Percentiles rank a stretch among this genome's conserved stretches.
Conservation (phyloP, 2,113 vertebrate genomes). For the Hypocryptadius cinnamomeus region DNA sequence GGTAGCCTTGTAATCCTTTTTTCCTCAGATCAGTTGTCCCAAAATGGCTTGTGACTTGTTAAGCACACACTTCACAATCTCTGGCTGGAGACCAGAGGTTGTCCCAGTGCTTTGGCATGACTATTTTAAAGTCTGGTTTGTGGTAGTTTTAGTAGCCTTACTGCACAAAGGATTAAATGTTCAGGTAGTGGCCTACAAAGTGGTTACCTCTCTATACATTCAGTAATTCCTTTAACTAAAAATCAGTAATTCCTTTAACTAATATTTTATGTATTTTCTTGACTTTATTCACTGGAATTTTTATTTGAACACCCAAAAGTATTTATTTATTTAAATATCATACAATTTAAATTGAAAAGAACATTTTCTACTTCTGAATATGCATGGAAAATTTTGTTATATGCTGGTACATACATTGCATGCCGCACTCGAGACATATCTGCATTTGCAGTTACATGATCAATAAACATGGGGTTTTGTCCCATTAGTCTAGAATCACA, state of each 20-base stretch:
- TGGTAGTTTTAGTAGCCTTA: not conserved
- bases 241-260: not conserved
- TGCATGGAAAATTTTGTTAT: not conserved
- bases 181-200: not conserved
- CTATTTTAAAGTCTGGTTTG: not conserved
- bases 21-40: not conserved
- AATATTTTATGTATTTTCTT: not conserved
- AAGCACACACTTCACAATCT: not conserved
- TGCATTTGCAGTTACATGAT: slow-evolving; percentile 20
- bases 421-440: not conserved
- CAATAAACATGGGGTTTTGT: not conserved
- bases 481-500: not conserved
- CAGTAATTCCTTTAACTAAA: not conserved
- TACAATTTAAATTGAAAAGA: not conserved
- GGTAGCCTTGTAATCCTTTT: not conserved
- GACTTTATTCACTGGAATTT: not conserved
- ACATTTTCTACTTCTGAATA: not conserved
- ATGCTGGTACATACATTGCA: not conserved
- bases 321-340: not conserved
- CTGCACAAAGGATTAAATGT: not conserved
- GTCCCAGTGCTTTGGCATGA: not conserved
- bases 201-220: not conserved
- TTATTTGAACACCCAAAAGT: not conserved
- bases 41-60: not conserved
- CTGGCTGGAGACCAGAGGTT: not conserved